A percentile compares a stretch with the other conserved stretches of the same genome.
phyloP scores from a whole-genome alignment of 2,888 invertebrate species.

The Alviniconcha strummeri region DNA sequence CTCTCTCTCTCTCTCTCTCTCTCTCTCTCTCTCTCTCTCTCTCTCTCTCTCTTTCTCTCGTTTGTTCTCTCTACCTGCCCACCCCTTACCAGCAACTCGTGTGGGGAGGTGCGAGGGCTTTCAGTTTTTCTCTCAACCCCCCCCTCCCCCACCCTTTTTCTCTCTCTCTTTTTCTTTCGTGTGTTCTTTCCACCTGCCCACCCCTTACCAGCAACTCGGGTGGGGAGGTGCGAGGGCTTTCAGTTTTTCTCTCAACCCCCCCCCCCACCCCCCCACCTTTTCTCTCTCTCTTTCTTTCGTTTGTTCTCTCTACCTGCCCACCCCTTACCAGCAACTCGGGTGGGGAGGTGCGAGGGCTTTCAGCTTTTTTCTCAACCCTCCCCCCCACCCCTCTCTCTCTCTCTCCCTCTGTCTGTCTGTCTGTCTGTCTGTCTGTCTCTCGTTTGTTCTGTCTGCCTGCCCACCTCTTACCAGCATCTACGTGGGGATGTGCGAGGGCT shows the following conservation, averaged over 20 bases:
- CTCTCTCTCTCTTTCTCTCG: neutral
- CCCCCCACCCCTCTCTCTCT: too few species aligned
- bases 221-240: conserved; percentile 49
- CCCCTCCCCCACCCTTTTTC: too few species aligned
- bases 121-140: too few species aligned
- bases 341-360: too few species aligned
- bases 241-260: neutral
- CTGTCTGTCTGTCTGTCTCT: too few species aligned
- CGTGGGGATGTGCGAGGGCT: too few species aligned
- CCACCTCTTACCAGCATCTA: neutral
- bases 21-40: neutral
- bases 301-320: neutral
- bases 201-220: conserved; percentile 31
- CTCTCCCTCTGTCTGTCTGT: too few species aligned
- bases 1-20: neutral
- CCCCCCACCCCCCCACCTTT: neutral
- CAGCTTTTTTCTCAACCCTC: too few species aligned
- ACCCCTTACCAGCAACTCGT: neutral
- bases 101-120: too few species aligned
- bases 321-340: too few species aligned
- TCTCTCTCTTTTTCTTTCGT: neutral
- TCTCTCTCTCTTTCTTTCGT: neutral
- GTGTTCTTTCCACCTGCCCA: conserved; percentile 31
- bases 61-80: neutral
- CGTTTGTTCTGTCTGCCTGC: neutral